phyloP scores from a whole-genome alignment of 2,797 vertebrate species.

The Cyprinodon diabolis region DNA sequence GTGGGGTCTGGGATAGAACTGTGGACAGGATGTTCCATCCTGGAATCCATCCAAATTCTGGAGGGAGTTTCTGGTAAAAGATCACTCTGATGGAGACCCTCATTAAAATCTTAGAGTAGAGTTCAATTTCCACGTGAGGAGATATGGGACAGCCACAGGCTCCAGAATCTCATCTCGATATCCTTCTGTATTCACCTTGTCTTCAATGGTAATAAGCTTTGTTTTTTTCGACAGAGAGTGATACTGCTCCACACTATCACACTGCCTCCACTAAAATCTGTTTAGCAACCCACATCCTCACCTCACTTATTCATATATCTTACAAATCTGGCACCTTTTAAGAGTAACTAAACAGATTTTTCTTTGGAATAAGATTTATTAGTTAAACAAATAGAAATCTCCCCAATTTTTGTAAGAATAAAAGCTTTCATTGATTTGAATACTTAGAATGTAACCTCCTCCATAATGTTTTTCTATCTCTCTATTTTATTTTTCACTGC shows the following conservation, averaged over 20 bases:
- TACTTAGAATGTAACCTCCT: background rate
- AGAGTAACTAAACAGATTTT: background rate
- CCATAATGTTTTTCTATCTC: constrained; percentile 1
- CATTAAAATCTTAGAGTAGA: background rate
- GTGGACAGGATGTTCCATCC: background rate
- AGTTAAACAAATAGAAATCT: background rate
- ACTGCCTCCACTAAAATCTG: constrained; percentile 3
- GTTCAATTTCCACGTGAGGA: background rate
- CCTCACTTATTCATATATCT: background rate
- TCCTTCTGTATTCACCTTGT: background rate
- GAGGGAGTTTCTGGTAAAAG: background rate
- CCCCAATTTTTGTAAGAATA: background rate
- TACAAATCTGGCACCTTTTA: background rate
- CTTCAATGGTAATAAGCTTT: background rate
- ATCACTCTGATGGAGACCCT: background rate
- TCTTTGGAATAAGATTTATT: background rate
- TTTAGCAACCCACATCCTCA: background rate
- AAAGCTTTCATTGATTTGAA: background rate
- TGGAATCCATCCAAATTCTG: background rate
- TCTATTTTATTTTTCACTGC: background rate
- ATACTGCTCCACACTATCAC: background rate
- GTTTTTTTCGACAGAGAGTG: too few relatives aligned
- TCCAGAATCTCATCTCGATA: background rate
- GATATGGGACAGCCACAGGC: background rate
- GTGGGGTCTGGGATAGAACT: background rate